Evolutionary conservation across 2,888 invertebrate species (phyloP).

Genomic region (Scrobipalpa atriplicella): DNA sequence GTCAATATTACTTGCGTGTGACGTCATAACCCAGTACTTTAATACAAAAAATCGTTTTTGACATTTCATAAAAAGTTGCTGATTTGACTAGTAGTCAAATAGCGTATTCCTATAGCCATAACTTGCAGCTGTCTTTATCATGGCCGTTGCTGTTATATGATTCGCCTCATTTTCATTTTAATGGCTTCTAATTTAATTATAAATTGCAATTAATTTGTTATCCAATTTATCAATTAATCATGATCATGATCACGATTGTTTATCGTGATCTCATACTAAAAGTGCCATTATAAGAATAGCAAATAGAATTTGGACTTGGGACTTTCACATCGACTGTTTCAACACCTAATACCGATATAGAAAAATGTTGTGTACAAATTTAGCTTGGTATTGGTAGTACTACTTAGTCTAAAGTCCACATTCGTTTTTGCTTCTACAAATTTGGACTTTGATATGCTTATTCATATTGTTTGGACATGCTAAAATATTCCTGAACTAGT

Average conservation of each 20-base stretch:
- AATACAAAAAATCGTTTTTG: too few species aligned
- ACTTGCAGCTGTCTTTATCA: background rate
- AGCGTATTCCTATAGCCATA: background rate
- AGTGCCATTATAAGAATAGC: background rate
- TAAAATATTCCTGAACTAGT: background rate
- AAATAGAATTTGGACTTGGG: background rate
- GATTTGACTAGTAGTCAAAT: too few species aligned
- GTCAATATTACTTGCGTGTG: background rate
- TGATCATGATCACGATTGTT: background rate
- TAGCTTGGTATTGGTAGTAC: background rate
- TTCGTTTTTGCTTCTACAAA: background rate
- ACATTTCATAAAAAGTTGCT: too few species aligned
- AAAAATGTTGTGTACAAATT: background rate
- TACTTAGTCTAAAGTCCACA: background rate
- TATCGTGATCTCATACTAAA: background rate
- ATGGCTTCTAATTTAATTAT: background rate
- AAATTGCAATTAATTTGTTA: background rate
- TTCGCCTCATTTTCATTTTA: background rate
- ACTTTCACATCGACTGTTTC: background rate
- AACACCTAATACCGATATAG: background rate
- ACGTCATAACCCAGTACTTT: too few species aligned
- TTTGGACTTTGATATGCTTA: background rate
- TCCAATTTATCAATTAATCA: background rate
- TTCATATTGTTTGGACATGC: background rate
- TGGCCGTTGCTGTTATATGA: background rate